Evolutionary conservation across 2,113 vertebrate species (phyloP).

Genomic region (Leucopsar rothschildi): DNA sequence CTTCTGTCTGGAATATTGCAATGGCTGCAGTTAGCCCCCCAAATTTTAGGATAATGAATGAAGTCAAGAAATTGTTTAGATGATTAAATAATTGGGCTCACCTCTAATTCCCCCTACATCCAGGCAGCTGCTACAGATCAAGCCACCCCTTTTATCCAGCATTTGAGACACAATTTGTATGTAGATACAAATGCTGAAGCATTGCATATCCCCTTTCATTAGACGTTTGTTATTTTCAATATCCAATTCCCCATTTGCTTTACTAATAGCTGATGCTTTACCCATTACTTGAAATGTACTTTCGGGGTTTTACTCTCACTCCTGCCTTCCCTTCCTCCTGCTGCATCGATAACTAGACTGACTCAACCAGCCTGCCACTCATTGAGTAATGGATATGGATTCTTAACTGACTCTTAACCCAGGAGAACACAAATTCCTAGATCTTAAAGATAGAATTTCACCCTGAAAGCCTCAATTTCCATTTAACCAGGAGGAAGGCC

Average conservation of each 20-base stretch:
- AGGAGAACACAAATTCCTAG: not conserved
- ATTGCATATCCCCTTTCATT: not conserved
- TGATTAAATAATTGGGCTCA: not conserved
- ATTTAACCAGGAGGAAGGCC: not conserved
- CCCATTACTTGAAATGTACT: not conserved
- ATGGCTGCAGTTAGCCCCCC: not conserved
- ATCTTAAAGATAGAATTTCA: not conserved
- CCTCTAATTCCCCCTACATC: not conserved
- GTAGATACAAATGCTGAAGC: not conserved
- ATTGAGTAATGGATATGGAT: not conserved
- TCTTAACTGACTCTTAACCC: not conserved
- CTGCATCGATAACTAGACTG: not conserved
- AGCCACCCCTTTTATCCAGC: not conserved
- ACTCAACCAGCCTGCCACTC: not conserved
- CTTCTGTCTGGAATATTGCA: not conserved
- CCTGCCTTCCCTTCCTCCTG: not conserved
- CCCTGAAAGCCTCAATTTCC: not conserved
- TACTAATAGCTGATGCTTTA: not conserved
- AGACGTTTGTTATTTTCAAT: not conserved
- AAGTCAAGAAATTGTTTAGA: not conserved
- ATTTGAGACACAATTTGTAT: not conserved
- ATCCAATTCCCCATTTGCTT: not conserved
- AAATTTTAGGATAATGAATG: not conserved
- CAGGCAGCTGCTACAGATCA: not conserved
- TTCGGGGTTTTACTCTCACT: not conserved